A percentile compares a stretch with the other conserved stretches of the same genome.
These are phyloP conservation scores for Helicolenus hilgendorfi DNA, from an alignment of 2,797 vertebrate genomes.

Conservation along the genomic window DNA sequence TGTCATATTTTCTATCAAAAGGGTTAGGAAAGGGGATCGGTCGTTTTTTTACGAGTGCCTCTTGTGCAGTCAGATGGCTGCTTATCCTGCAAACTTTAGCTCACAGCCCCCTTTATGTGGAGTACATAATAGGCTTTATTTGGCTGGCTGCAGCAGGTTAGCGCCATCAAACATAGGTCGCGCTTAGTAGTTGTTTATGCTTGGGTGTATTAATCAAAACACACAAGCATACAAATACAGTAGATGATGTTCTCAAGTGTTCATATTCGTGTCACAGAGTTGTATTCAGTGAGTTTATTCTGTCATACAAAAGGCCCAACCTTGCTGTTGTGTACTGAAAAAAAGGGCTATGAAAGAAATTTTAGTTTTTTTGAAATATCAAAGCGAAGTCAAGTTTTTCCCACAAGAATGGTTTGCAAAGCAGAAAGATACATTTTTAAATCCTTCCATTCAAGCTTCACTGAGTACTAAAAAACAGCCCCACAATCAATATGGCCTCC, in stretches of 20 bases:
- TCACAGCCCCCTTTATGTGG: neutral
- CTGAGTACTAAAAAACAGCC: constrained; percentile 60
- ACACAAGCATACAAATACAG: neutral
- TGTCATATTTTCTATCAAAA: neutral
- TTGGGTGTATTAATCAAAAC: neutral
- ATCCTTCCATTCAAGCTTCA: constrained; percentile 69
- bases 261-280: neutral
- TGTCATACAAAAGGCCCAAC: neutral
- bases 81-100: neutral
- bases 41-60: neutral
- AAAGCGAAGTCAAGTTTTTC: constrained; percentile 39
- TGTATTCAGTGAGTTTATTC: neutral
- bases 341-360: constrained; percentile 16
- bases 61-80: neutral
- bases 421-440: constrained; percentile 64
- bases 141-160: neutral
- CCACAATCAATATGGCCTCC: constrained; percentile 72
- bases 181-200: neutral
- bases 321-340: constrained; percentile 11
- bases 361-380: constrained; percentile 33
- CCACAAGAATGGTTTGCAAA: constrained; percentile 58
- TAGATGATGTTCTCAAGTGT: neutral
- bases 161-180: neutral
- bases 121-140: neutral
- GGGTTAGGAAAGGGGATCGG: neutral